Evolutionary conservation across 2,113 vertebrate species (phyloP).

Genomic region (Leucopternis melanops): DNA sequence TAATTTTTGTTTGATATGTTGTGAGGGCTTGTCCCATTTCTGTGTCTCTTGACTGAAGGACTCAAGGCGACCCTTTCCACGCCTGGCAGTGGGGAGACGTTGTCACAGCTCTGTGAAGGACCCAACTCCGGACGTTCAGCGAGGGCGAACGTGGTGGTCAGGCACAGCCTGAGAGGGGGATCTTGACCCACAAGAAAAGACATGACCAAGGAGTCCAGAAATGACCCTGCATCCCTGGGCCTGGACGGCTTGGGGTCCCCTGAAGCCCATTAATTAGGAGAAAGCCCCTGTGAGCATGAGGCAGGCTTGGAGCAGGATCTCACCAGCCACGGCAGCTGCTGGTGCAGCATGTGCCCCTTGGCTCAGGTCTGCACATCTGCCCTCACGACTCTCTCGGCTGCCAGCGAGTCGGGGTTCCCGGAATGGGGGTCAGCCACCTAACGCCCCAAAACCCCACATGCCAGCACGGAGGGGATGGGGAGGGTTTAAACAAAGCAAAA

Average conservation of each 20-base stretch:
- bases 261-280: not conserved
- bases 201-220: not conserved
- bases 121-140: fast-evolving
- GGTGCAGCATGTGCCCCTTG: not conserved
- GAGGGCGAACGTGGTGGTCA: fast-evolving
- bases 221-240: fast-evolving
- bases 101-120: not conserved
- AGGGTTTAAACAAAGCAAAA: not conserved
- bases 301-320: not conserved
- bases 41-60: not conserved
- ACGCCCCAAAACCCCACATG: fast-evolving
- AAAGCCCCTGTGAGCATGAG: fast-evolving
- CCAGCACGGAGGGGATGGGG: not conserved
- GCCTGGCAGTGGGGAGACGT: not conserved
- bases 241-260: fast-evolving
- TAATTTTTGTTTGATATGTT: not conserved
- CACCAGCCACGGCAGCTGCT: not conserved
- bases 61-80: not conserved
- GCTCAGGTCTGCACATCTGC: not conserved
- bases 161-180: not conserved
- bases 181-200: not conserved
- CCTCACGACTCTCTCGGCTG: fast-evolving
- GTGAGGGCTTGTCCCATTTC: not conserved
- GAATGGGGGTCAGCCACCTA: not conserved
- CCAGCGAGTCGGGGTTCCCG: not conserved